Evolutionary conservation across 2,888 invertebrate species (phyloP).

Genomic region (Gymnocheta viridis): DNA sequence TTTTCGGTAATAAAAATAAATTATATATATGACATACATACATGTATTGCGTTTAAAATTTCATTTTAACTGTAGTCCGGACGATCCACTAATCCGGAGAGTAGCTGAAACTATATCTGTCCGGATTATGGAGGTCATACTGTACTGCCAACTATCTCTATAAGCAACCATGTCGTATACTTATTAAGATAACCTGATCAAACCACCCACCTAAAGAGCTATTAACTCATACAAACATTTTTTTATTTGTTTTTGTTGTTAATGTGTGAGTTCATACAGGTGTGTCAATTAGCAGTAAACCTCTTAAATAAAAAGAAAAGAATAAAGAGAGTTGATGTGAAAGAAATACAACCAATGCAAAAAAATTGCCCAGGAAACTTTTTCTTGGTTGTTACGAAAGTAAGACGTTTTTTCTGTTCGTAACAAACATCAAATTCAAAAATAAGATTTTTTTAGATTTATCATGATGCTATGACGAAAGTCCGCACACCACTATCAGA

Average conservation of each 20-base stretch:
- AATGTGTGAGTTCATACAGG: conserved; percentile 48
- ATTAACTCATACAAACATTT: conserved; percentile 1
- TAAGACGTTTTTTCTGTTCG: not conserved
- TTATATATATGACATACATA: too few species aligned
- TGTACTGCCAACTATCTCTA: not conserved
- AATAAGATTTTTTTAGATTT: too few species aligned
- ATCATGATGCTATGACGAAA: too few species aligned
- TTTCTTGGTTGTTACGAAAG: not conserved
- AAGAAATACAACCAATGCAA: not conserved
- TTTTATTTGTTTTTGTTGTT: not conserved
- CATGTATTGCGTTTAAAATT: too few species aligned
- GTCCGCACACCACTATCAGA: too few species aligned
- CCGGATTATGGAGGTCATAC: too few species aligned
- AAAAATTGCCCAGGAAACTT: not conserved
- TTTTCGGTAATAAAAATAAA: too few species aligned
- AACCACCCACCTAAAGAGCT: not conserved
- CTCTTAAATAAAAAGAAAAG: not conserved
- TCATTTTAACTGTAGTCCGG: too few species aligned
- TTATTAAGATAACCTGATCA: not conserved
- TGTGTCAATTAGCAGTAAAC: conserved; percentile 60
- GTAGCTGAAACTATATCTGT: too few species aligned
- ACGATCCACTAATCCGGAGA: too few species aligned
- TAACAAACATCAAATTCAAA: too few species aligned
- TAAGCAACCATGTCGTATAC: not conserved
- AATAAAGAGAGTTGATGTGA: not conserved